A percentile compares a stretch with the other conserved stretches of the same genome.
Evolutionary conservation across 2,113 vertebrate species (phyloP).

Genomic region (Seriola aureovittata): DNA sequence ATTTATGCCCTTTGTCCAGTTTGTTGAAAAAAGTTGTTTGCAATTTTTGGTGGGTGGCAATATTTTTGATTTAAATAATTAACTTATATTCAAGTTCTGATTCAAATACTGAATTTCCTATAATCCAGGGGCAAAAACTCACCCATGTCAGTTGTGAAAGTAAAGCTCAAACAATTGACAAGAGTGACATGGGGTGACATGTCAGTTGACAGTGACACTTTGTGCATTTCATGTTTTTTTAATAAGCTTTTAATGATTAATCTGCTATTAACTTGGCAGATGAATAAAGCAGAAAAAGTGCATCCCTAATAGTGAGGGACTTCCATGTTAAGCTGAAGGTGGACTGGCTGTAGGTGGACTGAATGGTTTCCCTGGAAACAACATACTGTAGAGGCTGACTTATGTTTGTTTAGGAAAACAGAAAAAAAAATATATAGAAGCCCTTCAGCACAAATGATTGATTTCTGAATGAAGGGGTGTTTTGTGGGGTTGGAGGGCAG

Average conservation of each 20-base stretch:
- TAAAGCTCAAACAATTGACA: too few species aligned
- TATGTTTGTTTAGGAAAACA: conserved; percentile 23
- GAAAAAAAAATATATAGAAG: not conserved
- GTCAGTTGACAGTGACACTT: too few species aligned
- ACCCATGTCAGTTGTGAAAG: too few species aligned
- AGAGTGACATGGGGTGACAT: too few species aligned
- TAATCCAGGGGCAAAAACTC: not conserved
- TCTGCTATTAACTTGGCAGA: not conserved
- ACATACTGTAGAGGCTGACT: conserved; percentile 27
- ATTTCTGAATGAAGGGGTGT: not conserved
- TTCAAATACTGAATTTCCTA: too few species aligned
- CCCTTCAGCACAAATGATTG: not conserved
- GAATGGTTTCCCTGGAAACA: conserved; percentile 44
- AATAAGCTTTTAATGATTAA: not conserved
- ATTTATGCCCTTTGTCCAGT: not conserved
- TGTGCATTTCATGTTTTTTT: too few species aligned
- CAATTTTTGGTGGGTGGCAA: too few species aligned
- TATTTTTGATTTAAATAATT: too few species aligned
- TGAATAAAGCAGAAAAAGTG: not conserved
- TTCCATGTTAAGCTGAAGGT: not conserved
- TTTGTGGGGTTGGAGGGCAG: not conserved
- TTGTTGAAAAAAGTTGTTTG: not conserved
- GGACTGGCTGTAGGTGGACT: conserved; percentile 13
- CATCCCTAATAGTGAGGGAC: not conserved
- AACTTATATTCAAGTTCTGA: too few species aligned